Percentiles rank a stretch among this genome's conserved stretches.
These are phyloP conservation scores for Phalloptychus januarius DNA, from an alignment of 2,797 vertebrate species.

Conservation along the genomic window DNA sequence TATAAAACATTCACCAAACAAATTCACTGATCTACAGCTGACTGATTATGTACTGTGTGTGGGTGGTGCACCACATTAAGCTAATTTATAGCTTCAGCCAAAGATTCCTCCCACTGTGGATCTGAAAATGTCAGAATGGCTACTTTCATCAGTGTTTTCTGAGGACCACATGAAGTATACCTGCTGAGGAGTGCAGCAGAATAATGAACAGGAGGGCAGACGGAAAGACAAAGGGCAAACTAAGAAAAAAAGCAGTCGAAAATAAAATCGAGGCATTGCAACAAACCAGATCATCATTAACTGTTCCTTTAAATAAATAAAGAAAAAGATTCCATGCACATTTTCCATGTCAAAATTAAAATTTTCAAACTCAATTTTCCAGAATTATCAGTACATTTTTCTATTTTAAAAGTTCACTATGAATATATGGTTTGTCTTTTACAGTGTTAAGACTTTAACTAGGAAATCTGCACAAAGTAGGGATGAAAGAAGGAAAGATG, in stretches of 20 bases:
- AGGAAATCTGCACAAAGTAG: not conserved
- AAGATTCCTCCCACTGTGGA: conserved; percentile 29
- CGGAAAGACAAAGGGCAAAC: conserved; percentile 16
- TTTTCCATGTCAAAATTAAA: not conserved
- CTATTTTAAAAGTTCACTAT: not conserved
- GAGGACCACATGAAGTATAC: conserved; percentile 24
- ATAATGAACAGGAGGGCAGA: conserved; percentile 5
- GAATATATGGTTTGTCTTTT: not conserved
- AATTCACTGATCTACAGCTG: conserved; percentile 20
- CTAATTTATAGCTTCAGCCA: conserved; percentile 33
- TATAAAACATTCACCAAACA: not conserved
- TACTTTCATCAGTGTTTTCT: conserved; percentile 28
- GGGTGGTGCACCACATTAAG: conserved; percentile 3
- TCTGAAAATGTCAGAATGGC: conserved; percentile 20
- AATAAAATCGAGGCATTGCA: not conserved
- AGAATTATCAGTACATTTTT: not conserved
- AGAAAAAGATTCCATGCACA: not conserved
- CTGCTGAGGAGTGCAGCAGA: conserved; percentile 17
- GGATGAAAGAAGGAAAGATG: not conserved
- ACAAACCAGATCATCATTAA: not conserved
- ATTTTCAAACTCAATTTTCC: not conserved
- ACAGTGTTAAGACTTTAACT: not conserved
- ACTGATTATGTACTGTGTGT: conserved; percentile 11
- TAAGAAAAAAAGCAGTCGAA: not conserved
- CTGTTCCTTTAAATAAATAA: not conserved